These are phyloP conservation scores for Drosophila neocordata DNA, from an alignment of 1,140 invertebrate genomes.

Conservation along the genomic window DNA sequence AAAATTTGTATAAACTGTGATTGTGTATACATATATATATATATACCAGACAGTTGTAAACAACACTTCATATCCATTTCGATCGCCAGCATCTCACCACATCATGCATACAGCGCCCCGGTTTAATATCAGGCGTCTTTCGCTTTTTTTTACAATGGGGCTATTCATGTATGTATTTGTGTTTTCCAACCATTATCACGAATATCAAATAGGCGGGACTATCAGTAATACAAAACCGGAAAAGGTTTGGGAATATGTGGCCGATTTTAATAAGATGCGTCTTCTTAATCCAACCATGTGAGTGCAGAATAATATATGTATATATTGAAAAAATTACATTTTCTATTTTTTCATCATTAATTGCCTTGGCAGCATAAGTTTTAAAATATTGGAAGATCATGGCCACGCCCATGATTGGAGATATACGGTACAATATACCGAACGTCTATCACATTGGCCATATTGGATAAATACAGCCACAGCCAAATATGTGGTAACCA, in stretches of 20 bases:
- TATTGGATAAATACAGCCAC: constrained; percentile 85
- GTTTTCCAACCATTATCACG: constrained; percentile 70
- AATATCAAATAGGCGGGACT: constrained; percentile 79
- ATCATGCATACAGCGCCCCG: constrained; percentile 55
- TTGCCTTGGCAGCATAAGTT: constrained; percentile 84
- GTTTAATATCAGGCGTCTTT: constrained; percentile 69
- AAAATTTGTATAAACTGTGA: constrained; percentile 55
- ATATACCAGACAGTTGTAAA: too few relatives aligned
- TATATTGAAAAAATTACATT: too few relatives aligned
- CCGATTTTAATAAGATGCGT: constrained; percentile 89
- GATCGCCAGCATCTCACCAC: background rate
- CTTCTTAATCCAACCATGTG: constrained; percentile 89
- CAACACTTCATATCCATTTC: background rate
- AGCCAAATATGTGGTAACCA: constrained; percentile 85
- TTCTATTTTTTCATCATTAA: background rate
- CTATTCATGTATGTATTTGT: constrained; percentile 65
- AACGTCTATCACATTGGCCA: constrained; percentile 86
- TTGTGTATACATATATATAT: constrained; percentile 36
- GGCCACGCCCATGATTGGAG: constrained; percentile 88
- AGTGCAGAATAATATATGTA: constrained; percentile 55
- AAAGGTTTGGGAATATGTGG: constrained; percentile 88
- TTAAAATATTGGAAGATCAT: constrained; percentile 86
- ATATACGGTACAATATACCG: constrained; percentile 87
- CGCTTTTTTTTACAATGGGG: constrained; percentile 39
- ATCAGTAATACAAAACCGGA: constrained; percentile 85